A percentile compares a stretch with the other conserved stretches of the same genome.
Evolutionary conservation across 1,140 invertebrate genomes (phyloP).

Genomic region (Acromyrmex charruanus): DNA sequence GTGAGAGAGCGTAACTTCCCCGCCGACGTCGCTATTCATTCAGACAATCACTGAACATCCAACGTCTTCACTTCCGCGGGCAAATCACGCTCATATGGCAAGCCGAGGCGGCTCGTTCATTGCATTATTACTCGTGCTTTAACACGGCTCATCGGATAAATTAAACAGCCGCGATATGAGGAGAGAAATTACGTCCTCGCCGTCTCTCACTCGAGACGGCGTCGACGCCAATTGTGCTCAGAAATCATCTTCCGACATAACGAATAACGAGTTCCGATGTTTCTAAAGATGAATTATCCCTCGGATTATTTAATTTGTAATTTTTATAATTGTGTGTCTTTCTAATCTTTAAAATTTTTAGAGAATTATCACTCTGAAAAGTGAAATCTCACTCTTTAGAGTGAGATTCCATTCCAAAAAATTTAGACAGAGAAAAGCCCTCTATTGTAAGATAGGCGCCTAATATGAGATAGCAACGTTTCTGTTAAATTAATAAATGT

Average conservation of each 20-base stretch:
- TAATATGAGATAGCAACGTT: too few species aligned
- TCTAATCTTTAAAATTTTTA: too few species aligned
- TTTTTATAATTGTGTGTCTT: not conserved
- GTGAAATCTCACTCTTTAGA: too few species aligned
- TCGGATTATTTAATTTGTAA: not conserved
- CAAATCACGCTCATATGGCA: not conserved
- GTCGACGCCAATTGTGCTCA: conserved; percentile 25
- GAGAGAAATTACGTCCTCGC: not conserved
- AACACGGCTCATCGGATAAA: conserved; percentile 47
- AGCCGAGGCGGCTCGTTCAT: conserved; percentile 1
- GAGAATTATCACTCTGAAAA: too few species aligned
- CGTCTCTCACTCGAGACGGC: not conserved
- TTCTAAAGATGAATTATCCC: not conserved
- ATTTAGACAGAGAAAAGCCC: too few species aligned
- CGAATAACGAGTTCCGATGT: not conserved
- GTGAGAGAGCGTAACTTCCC: conserved; percentile 37
- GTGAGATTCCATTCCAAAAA: too few species aligned
- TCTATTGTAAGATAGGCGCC: too few species aligned
- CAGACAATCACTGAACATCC: conserved; percentile 23
- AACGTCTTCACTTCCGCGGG: conserved; percentile 44
- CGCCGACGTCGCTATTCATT: conserved; percentile 41
- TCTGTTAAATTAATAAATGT: too few species aligned
- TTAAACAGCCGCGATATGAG: conserved; percentile 33
- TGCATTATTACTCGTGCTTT: conserved; percentile 52
- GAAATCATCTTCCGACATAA: conserved; percentile 28